phyloP scores from a whole-genome alignment of 2,888 invertebrate genomes.

The Lepas anatifera region DNA sequence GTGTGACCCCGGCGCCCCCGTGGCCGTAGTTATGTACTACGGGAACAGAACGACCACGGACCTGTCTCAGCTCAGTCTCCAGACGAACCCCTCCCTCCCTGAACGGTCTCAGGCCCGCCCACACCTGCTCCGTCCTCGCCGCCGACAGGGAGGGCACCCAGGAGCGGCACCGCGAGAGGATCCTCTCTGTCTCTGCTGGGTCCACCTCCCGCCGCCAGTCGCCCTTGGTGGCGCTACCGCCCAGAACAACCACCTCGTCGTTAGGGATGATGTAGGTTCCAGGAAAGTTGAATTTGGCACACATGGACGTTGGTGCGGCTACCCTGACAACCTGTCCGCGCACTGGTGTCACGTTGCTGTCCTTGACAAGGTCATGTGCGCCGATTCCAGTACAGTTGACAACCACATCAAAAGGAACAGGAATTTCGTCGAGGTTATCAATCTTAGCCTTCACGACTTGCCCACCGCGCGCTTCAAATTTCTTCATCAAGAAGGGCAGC shows the following conservation, averaged over 20 bases:
- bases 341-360: slow-evolving; percentile 48
- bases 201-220: slow-evolving; percentile 55
- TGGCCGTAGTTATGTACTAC: slow-evolving; percentile 90
- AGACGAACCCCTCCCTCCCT: slow-evolving; percentile 39
- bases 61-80: slow-evolving; percentile 32
- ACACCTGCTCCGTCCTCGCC: slow-evolving; percentile 50
- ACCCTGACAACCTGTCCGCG: slow-evolving; percentile 62
- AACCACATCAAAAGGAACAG: slow-evolving; percentile 45
- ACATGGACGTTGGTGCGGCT: not conserved
- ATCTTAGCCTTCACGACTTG: not conserved
- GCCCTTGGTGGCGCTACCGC: slow-evolving; percentile 72
- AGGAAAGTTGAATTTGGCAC: not conserved
- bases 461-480: not conserved
- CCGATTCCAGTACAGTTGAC: slow-evolving; percentile 68
- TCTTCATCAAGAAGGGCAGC: not conserved
- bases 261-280: slow-evolving; percentile 23
- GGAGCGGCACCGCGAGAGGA: not conserved
- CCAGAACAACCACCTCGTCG: slow-evolving; percentile 59
- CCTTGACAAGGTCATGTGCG: slow-evolving; percentile 48
- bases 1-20: slow-evolving; percentile 81
- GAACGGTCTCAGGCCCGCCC: slow-evolving; percentile 71
- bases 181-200: slow-evolving; percentile 44
- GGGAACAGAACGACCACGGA: slow-evolving; percentile 16
- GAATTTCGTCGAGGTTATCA: not conserved
- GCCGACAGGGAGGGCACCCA: slow-evolving; percentile 37